Percentiles rank a stretch among this genome's conserved stretches.
Conservation (phyloP, 2,888 invertebrate species). For the Drosophila meridionalis region DNA sequence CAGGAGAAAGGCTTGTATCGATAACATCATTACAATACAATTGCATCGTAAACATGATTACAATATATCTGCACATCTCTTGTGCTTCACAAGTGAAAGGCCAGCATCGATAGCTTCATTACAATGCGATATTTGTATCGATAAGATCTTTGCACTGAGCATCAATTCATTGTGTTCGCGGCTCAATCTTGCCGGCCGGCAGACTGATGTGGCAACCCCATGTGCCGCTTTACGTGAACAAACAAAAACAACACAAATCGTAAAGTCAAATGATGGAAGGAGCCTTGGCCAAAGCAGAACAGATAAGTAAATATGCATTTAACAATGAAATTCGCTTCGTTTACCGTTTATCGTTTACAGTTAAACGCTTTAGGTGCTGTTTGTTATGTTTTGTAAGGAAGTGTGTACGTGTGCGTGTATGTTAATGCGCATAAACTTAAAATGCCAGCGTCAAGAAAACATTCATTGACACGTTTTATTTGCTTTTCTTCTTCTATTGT, state of each 20-base stretch:
- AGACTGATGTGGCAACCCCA: constrained; percentile 28
- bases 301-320: constrained; percentile 26
- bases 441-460: constrained; percentile 38
- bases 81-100: background rate
- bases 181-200: constrained; percentile 15
- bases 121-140: constrained; percentile 1
- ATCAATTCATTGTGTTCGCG: background rate
- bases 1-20: background rate
- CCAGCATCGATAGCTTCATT: background rate
- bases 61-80: background rate
- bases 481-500: constrained; percentile 14
- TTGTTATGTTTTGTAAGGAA: constrained; percentile 53
- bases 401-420: constrained; percentile 22
- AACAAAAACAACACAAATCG: constrained; percentile 21
- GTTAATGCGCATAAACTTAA: constrained; percentile 60
- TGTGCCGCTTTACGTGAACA: constrained; percentile 33
- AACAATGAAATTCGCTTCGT: constrained; percentile 21
- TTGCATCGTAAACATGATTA: background rate
- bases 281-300: constrained; percentile 27
- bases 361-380: constrained; percentile 30
- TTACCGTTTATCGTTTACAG: constrained; percentile 21
- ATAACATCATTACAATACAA: background rate
- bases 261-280: constrained; percentile 13
- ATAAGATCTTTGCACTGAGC: background rate
- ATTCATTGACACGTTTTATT: constrained; percentile 49